Percentiles rank a stretch among this genome's conserved stretches.
Conservation (phyloP, 2,888 invertebrate genomes). For the Heteromyza rotundicornis region DNA sequence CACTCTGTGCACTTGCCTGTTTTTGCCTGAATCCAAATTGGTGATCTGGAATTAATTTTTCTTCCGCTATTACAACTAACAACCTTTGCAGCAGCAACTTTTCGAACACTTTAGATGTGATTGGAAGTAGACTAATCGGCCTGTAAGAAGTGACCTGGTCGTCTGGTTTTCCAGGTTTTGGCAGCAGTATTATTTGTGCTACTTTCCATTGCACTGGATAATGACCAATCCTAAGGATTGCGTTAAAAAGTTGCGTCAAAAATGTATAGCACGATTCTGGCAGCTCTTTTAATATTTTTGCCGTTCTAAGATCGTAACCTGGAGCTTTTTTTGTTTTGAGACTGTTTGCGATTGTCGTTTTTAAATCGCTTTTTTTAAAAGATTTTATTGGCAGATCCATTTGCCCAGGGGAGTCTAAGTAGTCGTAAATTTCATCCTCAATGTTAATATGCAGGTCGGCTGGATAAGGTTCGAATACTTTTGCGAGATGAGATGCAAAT, state of each 20-base stretch:
- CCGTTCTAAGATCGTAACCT: neutral
- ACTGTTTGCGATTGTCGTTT: too few species aligned
- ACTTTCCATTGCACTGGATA: neutral
- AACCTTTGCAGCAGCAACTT: neutral
- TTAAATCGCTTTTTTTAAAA: too few species aligned
- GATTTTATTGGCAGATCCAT: too few species aligned
- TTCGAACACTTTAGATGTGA: neutral
- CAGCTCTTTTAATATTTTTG: neutral
- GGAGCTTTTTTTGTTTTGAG: slow-evolving; percentile 3
- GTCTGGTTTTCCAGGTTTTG: neutral
- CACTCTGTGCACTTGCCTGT: neutral
- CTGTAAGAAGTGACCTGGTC: neutral
- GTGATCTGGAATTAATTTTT: neutral
- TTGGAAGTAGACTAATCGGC: neutral
- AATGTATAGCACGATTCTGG: neutral
- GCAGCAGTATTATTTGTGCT: neutral
- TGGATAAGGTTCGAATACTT: too few species aligned
- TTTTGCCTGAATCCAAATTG: neutral
- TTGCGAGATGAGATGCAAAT: too few species aligned
- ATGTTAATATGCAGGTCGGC: too few species aligned
- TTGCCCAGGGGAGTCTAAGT: too few species aligned
- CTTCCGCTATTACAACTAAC: neutral
- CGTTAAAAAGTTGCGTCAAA: neutral
- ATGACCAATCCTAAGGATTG: neutral
- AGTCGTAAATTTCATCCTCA: too few species aligned